Evolutionary conservation across 53 echinoderm and acorn worm genomes (phyloP), one percentile per base, ranked within the genome.

Genomic region (Echinometra lucunter): DNA sequence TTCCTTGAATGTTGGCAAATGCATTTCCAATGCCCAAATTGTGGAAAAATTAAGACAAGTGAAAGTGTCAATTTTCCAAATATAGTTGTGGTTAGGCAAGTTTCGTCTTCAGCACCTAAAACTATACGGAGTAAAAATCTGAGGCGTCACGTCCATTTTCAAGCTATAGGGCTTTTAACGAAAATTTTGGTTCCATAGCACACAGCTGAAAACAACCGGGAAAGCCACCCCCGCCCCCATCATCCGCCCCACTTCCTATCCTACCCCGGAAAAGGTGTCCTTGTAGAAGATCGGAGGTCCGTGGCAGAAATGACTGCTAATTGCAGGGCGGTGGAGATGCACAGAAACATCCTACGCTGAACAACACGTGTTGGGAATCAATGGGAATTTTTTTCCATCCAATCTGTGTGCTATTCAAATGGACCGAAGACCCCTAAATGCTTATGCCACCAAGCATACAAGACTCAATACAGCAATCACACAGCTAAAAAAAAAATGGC

Each of bases 361-460:
- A 81, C 23, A 44, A 81, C 81, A 81, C 44, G 81, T 44, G 81
- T 81, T 44, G 21, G 40, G 21, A 21, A 44, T 81, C 81, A 42
- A 81, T 19, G 21, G 40, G 42, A 42, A 7, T 80, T 42, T 81
- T 17, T 23, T 81, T 81, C 23, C 81, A 37, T 25, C 21, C 5
- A 13, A 42, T 44, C 44, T 44, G 21, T 21, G 44, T 81, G 6
- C 44, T 81, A 81, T 81, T 21, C 81, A 81, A 49, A 85, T 47
- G 85, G 49, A 12, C 1, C 12, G 85, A 85, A 85, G 85, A 85
- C 85, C 49, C 28, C 18, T 35, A 85, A 47, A 85, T 85, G 85
- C n/a, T 85, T 28, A 27, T 49, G 13, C 0, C n/a, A 47, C 85
- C 47, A 47, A 47, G 49, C 49, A 11, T 3, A 49, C 2, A 49